These are phyloP conservation scores for Nephrotoma flavescens DNA, from an alignment of 2,888 invertebrate genomes.

Conservation along the genomic window DNA sequence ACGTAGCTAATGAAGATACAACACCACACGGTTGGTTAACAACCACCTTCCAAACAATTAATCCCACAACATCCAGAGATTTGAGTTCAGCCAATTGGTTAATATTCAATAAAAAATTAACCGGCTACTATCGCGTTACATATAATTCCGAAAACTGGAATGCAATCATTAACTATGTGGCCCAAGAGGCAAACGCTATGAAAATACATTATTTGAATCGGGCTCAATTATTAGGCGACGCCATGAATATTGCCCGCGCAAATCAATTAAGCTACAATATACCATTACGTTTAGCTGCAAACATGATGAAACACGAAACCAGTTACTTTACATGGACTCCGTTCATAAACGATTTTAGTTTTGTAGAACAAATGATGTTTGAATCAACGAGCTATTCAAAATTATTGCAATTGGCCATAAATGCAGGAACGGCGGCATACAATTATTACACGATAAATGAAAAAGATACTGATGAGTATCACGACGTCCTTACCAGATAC, in stretches of 20 bases:
- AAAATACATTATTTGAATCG: conserved; percentile 56
- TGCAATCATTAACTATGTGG: conserved; percentile 28
- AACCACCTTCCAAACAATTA: background rate
- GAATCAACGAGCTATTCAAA: background rate
- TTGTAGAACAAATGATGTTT: background rate
- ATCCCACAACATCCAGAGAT: background rate
- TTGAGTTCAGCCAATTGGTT: conserved; percentile 26
- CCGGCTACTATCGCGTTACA: conserved; percentile 42
- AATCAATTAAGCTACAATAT: conserved; percentile 24
- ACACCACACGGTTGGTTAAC: background rate
- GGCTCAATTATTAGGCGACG: conserved; percentile 70
- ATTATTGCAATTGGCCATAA: background rate
- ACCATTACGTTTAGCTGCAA: conserved; percentile 36
- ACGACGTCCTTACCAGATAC: background rate
- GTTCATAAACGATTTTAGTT: background rate
- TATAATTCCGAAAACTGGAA: conserved; percentile 48
- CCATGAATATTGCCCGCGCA: conserved; percentile 34
- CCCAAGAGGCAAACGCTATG: conserved; percentile 29
- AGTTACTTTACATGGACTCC: background rate
- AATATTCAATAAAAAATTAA: conserved; percentile 35
- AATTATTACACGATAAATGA: background rate
- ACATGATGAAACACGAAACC: background rate
- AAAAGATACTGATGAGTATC: background rate
- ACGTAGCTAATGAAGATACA: background rate
- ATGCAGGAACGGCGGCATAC: background rate